Percentiles rank a stretch among this genome's conserved stretches.
Evolutionary conservation across 2,888 invertebrate genomes (phyloP).

Genomic region (Steinernema hermaphroditum): DNA sequence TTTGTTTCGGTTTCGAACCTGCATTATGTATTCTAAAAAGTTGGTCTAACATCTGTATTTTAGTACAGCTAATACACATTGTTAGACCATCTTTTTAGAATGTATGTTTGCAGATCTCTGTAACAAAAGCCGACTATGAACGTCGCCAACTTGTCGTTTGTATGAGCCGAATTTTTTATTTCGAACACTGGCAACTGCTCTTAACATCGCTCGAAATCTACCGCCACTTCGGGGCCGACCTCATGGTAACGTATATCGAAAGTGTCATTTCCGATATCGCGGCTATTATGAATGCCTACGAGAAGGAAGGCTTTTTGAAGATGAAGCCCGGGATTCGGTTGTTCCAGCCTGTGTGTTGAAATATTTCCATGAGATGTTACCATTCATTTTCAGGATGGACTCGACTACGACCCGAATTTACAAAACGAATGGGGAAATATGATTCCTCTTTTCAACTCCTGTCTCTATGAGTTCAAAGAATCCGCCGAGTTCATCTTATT

Average conservation of each 20-base stretch:
- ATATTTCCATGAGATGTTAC: not conserved
- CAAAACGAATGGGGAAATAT: conserved; percentile 44
- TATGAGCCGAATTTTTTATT: conserved; percentile 47
- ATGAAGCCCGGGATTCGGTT: conserved; percentile 40
- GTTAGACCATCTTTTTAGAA: too few relatives aligned
- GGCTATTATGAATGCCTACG: conserved; percentile 41
- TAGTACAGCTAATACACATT: too few relatives aligned
- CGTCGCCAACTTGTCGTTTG: conserved; percentile 42
- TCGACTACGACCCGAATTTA: conserved; percentile 47
- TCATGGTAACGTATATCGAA: conserved; percentile 45
- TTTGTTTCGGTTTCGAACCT: too few relatives aligned
- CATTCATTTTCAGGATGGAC: not conserved
- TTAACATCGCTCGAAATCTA: conserved; percentile 45
- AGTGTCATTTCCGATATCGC: conserved; percentile 39
- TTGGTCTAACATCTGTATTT: too few relatives aligned
- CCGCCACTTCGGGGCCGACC: conserved; percentile 40
- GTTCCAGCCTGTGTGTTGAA: conserved; percentile 39
- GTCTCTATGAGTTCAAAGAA: conserved; percentile 47
- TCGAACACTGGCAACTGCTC: conserved; percentile 49
- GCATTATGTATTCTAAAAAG: too few relatives aligned
- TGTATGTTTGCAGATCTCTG: conserved; percentile 38
- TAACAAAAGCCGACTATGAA: conserved; percentile 34
- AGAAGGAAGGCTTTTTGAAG: conserved; percentile 39
- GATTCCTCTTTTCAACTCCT: conserved; percentile 39
- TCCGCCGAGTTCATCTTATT: conserved; percentile 45